Percentiles rank a stretch among this genome's conserved stretches.
These are phyloP conservation scores for Arbacia lixula DNA, from an alignment of 53 echinoderm and acorn worm species.

Conservation along the genomic window DNA sequence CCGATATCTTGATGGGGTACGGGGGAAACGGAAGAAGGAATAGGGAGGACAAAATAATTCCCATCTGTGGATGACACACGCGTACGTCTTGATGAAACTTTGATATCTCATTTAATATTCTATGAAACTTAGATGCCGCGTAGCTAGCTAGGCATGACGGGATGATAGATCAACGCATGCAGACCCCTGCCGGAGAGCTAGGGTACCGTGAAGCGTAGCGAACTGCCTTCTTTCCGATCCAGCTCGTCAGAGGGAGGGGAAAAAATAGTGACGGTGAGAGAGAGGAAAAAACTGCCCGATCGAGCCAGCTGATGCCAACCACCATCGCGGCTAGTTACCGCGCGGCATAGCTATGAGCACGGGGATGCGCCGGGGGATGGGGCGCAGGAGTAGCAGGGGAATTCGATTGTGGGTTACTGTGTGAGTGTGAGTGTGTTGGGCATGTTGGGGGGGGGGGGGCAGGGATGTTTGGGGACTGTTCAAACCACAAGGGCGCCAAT, in stretches of 20 bases:
- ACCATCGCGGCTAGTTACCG: neutral
- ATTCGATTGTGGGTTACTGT: too few relatives aligned
- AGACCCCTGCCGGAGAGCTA: slow-evolving; percentile 50
- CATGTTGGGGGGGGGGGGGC: too few relatives aligned
- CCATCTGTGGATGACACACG: slow-evolving; percentile 60
- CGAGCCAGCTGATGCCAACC: slow-evolving; percentile 37
- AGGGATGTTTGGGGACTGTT: too few relatives aligned
- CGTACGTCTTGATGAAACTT: slow-evolving; percentile 85
- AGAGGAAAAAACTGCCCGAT: too few relatives aligned
- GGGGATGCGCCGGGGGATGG: too few relatives aligned
- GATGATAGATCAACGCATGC: slow-evolving; percentile 15
- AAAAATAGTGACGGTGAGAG: too few relatives aligned
- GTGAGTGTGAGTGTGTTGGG: too few relatives aligned
- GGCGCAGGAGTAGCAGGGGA: too few relatives aligned
- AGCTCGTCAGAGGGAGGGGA: too few relatives aligned
- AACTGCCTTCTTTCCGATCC: slow-evolving; percentile 38
- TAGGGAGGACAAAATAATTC: slow-evolving; percentile 74
- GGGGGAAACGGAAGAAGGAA: slow-evolving; percentile 46
- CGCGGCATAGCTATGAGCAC: neutral
- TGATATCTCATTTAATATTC: slow-evolving; percentile 99
- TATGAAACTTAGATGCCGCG: slow-evolving; percentile 92
- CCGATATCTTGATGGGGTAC: slow-evolving; percentile 38
- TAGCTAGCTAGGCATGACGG: slow-evolving; percentile 41
- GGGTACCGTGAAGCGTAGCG: slow-evolving; percentile 52
- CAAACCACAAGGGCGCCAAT: too few relatives aligned